Evolutionary conservation across 1,140 invertebrate genomes (phyloP).

Genomic region (Lamellibrachia luymesi): DNA sequence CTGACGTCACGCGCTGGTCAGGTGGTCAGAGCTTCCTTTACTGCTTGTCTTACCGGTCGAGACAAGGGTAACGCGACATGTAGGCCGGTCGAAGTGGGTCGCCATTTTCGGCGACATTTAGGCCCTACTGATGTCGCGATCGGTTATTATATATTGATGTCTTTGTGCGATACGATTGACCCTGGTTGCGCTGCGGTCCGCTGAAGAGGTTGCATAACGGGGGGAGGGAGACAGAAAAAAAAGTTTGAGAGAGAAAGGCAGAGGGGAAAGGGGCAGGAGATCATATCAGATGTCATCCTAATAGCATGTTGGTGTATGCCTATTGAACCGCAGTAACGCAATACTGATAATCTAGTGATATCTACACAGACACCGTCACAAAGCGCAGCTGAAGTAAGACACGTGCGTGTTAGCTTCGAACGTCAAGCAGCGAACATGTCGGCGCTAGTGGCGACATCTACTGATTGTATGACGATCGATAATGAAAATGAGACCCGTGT

Average conservation of each 20-base stretch:
- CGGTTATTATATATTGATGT: neutral
- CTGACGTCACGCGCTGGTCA: neutral
- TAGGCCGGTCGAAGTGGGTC: neutral
- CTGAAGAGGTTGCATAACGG: neutral
- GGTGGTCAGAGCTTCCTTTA: neutral
- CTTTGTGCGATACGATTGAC: neutral
- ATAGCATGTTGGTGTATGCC: neutral
- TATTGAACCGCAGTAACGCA: neutral
- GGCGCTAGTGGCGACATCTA: neutral
- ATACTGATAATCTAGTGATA: neutral
- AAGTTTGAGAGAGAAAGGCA: neutral
- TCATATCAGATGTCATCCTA: neutral
- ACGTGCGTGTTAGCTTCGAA: neutral
- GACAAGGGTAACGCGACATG: neutral
- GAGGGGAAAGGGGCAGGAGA: neutral
- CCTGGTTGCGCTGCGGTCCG: neutral
- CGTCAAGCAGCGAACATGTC: neutral
- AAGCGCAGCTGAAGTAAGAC: no score
- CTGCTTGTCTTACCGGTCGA: neutral
- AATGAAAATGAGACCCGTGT: neutral
- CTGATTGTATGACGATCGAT: neutral
- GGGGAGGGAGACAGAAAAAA: neutral
- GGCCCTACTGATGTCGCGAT: neutral
- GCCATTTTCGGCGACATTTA: neutral
- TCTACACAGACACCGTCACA: neutral